These are phyloP conservation scores for Eulemur albifrons DNA, from an alignment of 2,797 vertebrate species.

Conservation along the genomic window DNA sequence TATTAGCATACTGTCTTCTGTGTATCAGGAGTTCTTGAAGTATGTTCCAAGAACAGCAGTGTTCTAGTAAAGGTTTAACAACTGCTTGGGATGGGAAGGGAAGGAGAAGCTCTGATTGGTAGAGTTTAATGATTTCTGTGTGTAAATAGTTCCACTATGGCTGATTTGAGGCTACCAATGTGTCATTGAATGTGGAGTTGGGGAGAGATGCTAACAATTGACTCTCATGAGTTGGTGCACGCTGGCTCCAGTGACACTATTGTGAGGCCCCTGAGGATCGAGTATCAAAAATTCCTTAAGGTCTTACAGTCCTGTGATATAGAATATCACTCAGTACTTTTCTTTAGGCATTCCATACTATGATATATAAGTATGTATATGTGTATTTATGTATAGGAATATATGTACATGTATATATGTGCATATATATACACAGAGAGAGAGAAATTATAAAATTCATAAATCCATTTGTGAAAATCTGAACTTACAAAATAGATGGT, in stretches of 20 bases:
- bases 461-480: constrained; percentile 7
- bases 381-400: not conserved
- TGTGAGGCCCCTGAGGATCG: no score
- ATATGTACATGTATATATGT: not conserved
- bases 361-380: not conserved
- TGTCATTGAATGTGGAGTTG: not conserved
- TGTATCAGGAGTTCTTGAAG: not conserved
- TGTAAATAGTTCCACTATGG: not conserved
- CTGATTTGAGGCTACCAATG: not conserved
- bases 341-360: not conserved
- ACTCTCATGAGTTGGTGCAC: not conserved
- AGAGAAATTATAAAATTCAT: constrained; percentile 3
- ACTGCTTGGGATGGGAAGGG: not conserved
- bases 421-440: not conserved
- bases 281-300: not conserved
- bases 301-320: not conserved
- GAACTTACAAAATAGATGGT: not conserved
- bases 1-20: not conserved
- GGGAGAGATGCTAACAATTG: not conserved
- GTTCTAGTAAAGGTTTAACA: not conserved
- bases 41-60: not conserved
- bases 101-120: not conserved
- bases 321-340: not conserved
- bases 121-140: not conserved
- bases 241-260: not conserved